Base-by-base conservation (phyloP, 2,113 vertebrate genomes). In the Triplophysa dalaica region DNA sequence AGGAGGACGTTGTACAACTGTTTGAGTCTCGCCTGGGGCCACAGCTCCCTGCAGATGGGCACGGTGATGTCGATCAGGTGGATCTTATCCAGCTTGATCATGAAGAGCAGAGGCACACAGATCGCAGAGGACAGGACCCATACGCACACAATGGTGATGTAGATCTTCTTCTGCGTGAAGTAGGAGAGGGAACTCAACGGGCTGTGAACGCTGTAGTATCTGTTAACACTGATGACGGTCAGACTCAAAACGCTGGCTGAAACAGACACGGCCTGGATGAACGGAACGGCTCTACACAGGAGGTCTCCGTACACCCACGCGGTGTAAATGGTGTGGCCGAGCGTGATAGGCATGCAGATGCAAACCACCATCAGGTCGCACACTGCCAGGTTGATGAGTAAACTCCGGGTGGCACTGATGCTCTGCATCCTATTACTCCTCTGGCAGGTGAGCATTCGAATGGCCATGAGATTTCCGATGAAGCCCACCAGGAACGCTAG, bases 341-440 rank as follows among this genome's bases (percentile, higher is more conserved):
- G 90, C 0, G 95, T 96, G 87, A 97, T 92, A 86, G 96, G 96
- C 96, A 97, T 97, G 88, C 96, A 97, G 79, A 97, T 86, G 0
- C 94, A 96, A 79, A 97, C 95, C 89, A 96, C 96, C 85, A 96
- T 94, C 81, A 97, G 91, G 88, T 97, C 96, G 0, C 96, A 97
- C 78, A 95, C 92, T 0, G 96, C 95, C 87, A 97, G 82, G 91
- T 97, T 97, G 79, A 96, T 92, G 85, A 97, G 90, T 54, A 97
- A 92, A 70, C 89, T 95, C 78, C 94, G 90, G 2, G 95, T 97
- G 85, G 96, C 93, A 1, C 94, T 96, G 75, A 95, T 89, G 7
- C 93, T 92, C n/a, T 94, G 90, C 11, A 92, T 76, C 2, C 88
- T 90, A 0, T 89, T 88, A 60, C 87, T 91, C 12, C 89, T 91